phyloP scores from a whole-genome alignment of 1,140 invertebrate species.

The Pachypsylla venusta region DNA sequence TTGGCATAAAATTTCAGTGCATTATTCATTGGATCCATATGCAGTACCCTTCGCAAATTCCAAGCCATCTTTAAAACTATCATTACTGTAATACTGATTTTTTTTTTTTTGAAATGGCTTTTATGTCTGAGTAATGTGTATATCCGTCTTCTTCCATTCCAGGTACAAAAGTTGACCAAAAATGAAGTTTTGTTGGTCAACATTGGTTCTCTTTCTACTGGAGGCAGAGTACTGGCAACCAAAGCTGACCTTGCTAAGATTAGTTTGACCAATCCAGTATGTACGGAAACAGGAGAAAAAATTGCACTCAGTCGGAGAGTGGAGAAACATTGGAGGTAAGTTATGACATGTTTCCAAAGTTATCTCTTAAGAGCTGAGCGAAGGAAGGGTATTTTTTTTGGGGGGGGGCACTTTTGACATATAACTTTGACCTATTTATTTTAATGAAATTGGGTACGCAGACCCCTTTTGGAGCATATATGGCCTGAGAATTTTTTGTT shows the following conservation, averaged over 20 bases:
- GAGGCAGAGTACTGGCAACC: conserved; percentile 88
- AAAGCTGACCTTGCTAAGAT: conserved; percentile 98
- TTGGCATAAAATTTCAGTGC: no score
- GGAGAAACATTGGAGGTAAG: conserved; percentile 96
- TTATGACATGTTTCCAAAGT: conserved; percentile 9
- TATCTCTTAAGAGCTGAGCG: background rate
- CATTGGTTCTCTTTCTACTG: conserved; percentile 96
- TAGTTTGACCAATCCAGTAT: conserved; percentile 90
- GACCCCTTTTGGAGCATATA: background rate
- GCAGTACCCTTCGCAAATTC: no score
- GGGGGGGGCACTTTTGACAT: background rate
- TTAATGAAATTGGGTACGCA: conserved; percentile 9
- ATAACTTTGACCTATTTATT: conserved; percentile 8
- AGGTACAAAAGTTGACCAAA: conserved; percentile 75
- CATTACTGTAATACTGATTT: no score
- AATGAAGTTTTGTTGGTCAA: conserved; percentile 92
- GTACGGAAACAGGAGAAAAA: conserved; percentile 96
- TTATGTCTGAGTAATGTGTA: no score
- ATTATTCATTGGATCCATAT: no score
- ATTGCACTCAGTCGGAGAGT: conserved; percentile 94
- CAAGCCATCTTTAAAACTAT: no score
- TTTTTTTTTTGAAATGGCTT: no score
- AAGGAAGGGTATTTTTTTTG: background rate
- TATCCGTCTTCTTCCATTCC: conserved; percentile 16
- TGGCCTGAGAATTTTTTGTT: background rate